Conservation (phyloP, 92 coral and sea anemone genomes). For the Epizoanthus rinbou region DNA sequence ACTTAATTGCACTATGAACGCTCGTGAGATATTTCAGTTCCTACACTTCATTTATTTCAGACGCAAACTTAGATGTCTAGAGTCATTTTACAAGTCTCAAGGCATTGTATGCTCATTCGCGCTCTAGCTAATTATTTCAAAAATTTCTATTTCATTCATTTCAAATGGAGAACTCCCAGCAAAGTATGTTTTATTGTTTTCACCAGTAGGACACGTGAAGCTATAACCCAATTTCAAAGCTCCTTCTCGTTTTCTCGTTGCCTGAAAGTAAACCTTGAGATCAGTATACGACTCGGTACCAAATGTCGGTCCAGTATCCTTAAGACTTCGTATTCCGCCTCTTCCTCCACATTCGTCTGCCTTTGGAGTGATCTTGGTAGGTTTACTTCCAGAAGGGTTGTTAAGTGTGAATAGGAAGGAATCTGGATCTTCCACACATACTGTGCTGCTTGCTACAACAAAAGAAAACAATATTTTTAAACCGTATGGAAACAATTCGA, state of each 20-base stretch:
- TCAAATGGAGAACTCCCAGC: background rate
- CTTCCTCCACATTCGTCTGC: background rate
- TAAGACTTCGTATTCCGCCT: constrained; percentile 29
- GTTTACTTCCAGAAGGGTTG: constrained; percentile 37
- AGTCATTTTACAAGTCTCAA: too few relatives aligned
- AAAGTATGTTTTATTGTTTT: background rate
- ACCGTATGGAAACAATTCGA: too few relatives aligned
- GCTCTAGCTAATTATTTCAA: background rate
- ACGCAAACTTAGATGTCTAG: too few relatives aligned
- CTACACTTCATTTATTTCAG: too few relatives aligned
- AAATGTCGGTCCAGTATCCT: constrained; percentile 28
- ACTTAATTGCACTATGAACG: too few relatives aligned
- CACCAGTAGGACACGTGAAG: constrained; percentile 6
- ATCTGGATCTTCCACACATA: background rate
- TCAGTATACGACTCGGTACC: background rate
- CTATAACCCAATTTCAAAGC: background rate
- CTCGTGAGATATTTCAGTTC: too few relatives aligned
- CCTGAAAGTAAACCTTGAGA: background rate
- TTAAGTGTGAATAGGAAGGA: constrained; percentile 57
- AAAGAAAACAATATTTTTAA: too few relatives aligned
- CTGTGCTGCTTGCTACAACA: too few relatives aligned
- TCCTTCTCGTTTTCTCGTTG: too few relatives aligned
- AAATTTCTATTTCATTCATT: constrained; percentile 31
- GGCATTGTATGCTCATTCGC: too few relatives aligned
- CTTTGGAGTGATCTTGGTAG: constrained; percentile 37